phyloP scores from a whole-genome alignment of 2,888 invertebrate genomes.

The Bombylius major region DNA sequence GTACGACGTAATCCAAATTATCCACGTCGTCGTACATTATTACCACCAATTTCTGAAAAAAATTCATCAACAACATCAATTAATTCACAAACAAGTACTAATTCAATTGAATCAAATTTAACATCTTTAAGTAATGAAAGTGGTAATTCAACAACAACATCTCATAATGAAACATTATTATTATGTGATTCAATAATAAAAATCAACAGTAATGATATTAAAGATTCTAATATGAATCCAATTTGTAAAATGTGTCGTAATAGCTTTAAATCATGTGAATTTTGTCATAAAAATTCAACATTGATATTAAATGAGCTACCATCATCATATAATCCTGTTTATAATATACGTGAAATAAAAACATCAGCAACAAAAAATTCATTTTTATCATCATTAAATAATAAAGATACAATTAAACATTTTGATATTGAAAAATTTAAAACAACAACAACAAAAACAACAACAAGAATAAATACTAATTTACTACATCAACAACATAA shows the following conservation, averaged over 20 bases:
- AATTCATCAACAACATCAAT: constrained; percentile 9
- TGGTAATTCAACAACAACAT: constrained; percentile 5
- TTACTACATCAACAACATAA: constrained; percentile 11
- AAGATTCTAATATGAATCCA: not conserved
- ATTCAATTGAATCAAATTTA: constrained; percentile 1
- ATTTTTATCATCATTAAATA: constrained; percentile 33
- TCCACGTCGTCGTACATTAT: constrained; percentile 37
- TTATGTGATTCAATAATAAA: not conserved
- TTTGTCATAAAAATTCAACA: constrained; percentile 27
- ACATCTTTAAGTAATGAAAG: not conserved
- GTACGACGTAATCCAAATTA: constrained; percentile 71
- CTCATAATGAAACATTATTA: not conserved
- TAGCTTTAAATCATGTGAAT: constrained; percentile 28
- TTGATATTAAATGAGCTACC: constrained; percentile 15
- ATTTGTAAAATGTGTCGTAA: constrained; percentile 25
- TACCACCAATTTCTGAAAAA: constrained; percentile 20
- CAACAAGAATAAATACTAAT: constrained; percentile 7
- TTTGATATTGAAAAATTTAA: constrained; percentile 31
- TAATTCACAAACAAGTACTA: constrained; percentile 6
- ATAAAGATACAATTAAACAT: constrained; percentile 33
- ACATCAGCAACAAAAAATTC: constrained; percentile 33
- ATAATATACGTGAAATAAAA: constrained; percentile 36
- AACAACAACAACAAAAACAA: not conserved
- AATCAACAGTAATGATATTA: not conserved
- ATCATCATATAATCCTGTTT: constrained; percentile 30